Conservation (phyloP, 2,888 invertebrate species). For the Criorhina ranunculi region DNA sequence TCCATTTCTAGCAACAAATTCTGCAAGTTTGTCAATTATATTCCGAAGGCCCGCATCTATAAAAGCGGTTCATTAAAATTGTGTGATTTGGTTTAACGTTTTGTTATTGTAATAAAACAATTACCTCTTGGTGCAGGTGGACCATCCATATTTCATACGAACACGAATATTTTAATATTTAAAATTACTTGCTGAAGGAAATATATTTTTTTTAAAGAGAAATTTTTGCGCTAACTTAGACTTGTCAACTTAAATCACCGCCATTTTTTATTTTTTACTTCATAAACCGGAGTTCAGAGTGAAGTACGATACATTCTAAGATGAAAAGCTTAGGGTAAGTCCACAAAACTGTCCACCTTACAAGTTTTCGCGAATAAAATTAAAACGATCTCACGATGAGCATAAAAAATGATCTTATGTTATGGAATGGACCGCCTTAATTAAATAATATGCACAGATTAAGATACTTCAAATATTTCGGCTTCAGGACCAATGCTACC, state of each 20-base stretch:
- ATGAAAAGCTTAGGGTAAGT: neutral
- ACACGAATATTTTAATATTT: constrained; percentile 2
- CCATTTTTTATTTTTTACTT: constrained; percentile 62
- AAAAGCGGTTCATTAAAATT: constrained; percentile 39
- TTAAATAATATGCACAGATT: too few species aligned
- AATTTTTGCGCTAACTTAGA: constrained; percentile 66
- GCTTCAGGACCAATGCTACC: too few species aligned
- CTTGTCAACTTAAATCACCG: constrained; percentile 69
- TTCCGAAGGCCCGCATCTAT: constrained; percentile 96
- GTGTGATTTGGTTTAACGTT: neutral
- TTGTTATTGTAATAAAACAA: neutral
- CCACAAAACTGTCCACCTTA: neutral
- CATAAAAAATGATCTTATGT: too few species aligned
- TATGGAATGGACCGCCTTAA: too few species aligned
- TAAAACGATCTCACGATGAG: too few species aligned
- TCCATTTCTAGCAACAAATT: constrained; percentile 99
- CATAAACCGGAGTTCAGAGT: constrained; percentile 45
- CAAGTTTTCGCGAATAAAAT: too few species aligned
- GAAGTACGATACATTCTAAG: constrained; percentile 16
- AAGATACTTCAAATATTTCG: too few species aligned
- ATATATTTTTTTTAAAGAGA: constrained; percentile 13
- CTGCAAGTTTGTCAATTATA: constrained; percentile 99
- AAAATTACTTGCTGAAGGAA: constrained; percentile 9
- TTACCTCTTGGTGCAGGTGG: constrained; percentile 77
- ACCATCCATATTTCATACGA: constrained; percentile 69